phyloP scores from a whole-genome alignment of 2,888 invertebrate species.

The Euproctis similis region DNA sequence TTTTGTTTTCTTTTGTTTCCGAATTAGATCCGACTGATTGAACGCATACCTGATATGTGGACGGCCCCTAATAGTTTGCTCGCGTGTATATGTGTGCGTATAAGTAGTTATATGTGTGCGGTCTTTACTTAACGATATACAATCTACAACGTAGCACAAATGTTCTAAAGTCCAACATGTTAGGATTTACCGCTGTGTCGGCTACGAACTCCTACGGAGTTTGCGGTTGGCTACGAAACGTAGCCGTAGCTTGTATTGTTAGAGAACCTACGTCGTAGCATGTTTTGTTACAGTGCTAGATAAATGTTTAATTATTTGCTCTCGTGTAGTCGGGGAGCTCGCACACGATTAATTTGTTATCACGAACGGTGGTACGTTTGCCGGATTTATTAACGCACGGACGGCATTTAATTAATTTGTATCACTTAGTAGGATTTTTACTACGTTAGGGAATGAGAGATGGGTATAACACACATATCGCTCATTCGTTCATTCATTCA shows the following conservation, averaged over 20 bases:
- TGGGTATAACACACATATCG: no score
- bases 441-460: no score
- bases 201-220: slow-evolving; percentile 39
- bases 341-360: no score
- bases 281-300: slow-evolving; percentile 19
- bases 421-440: no score
- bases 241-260: slow-evolving; percentile 25
- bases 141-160: slow-evolving; percentile 30
- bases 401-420: no score
- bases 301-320: slow-evolving; percentile 17
- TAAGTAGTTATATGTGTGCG: slow-evolving; percentile 23
- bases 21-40: no score
- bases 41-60: no score
- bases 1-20: no score
- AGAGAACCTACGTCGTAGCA: slow-evolving; percentile 21
- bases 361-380: no score
- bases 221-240: slow-evolving; percentile 32
- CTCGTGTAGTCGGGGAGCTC: no score
- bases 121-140: slow-evolving; percentile 34
- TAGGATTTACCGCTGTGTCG: slow-evolving; percentile 35
- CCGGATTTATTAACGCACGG: no score
- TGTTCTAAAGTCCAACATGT: slow-evolving; percentile 33
- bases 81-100: slow-evolving; percentile 13
- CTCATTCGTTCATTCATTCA: no score
- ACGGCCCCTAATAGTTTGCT: slow-evolving; percentile 5